Conservation (phyloP, 2,113 vertebrate genomes). For the Istiophorus platypterus region DNA sequence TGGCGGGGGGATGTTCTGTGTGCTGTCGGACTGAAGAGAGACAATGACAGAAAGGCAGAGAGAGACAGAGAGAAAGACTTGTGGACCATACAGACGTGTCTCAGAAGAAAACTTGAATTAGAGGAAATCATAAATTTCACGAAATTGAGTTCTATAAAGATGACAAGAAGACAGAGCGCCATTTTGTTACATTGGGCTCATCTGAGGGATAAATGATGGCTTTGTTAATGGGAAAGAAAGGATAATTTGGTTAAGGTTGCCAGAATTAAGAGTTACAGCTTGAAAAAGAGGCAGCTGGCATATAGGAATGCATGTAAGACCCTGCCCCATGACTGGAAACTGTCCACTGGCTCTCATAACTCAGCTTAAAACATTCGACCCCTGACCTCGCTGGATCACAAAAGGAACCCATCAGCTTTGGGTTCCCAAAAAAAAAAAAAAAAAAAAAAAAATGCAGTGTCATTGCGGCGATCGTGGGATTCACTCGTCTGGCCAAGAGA, state of each 20-base stretch:
- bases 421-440: neutral
- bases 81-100: slow-evolving; percentile 24
- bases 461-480: slow-evolving; percentile 54
- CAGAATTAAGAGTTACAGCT: slow-evolving; percentile 49
- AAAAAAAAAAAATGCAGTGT: slow-evolving; percentile 41
- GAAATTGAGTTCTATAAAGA: slow-evolving; percentile 51
- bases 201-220: slow-evolving; percentile 25
- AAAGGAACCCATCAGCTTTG: slow-evolving; percentile 14
- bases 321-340: slow-evolving; percentile 13
- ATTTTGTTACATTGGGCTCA: slow-evolving; percentile 33
- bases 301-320: slow-evolving; percentile 4
- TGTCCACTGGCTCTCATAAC: slow-evolving; percentile 31
- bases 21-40: slow-evolving; percentile 11
- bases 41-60: slow-evolving; percentile 3
- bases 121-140: slow-evolving; percentile 69
- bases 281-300: slow-evolving; percentile 31
- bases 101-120: slow-evolving; percentile 33
- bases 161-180: slow-evolving; percentile 20
- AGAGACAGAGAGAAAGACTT: slow-evolving; percentile 17
- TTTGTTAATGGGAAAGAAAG: slow-evolving; percentile 38
- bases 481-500: slow-evolving; percentile 25
- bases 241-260: slow-evolving; percentile 33
- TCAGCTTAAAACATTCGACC: slow-evolving; percentile 49
- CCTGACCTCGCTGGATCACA: slow-evolving; percentile 28
- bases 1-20: slow-evolving; percentile 21